Conservation (phyloP, 2,888 invertebrate genomes). For the Sisyra nigra region DNA sequence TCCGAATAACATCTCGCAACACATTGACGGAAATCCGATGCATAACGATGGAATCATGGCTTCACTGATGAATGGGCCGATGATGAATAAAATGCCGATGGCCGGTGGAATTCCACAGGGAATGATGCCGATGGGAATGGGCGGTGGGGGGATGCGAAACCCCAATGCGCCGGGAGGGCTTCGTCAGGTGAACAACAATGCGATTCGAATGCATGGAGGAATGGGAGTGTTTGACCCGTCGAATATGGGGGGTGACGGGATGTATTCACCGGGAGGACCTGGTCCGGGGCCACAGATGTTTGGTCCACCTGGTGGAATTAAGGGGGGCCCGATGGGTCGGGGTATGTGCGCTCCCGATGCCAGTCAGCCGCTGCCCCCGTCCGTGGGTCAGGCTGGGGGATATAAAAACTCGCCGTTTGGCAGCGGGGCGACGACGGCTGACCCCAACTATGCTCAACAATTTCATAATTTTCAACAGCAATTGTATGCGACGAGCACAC, state of each 20-base stretch:
- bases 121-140: slow-evolving; percentile 23
- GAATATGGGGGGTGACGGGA: slow-evolving; percentile 20
- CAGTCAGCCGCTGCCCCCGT: slow-evolving; percentile 60
- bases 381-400: slow-evolving; percentile 54
- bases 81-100: slow-evolving; percentile 30
- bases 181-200: slow-evolving; percentile 28
- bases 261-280: slow-evolving; percentile 23
- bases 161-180: slow-evolving; percentile 22
- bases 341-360: slow-evolving; percentile 39
- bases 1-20: slow-evolving; percentile 27
- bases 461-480: slow-evolving; percentile 94
- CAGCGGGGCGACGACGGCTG: slow-evolving; percentile 61
- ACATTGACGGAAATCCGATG: slow-evolving; percentile 26
- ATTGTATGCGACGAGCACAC: slow-evolving; percentile 73
- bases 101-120: slow-evolving; percentile 24
- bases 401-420: slow-evolving; percentile 70
- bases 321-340: slow-evolving; percentile 31
- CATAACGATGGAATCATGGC: slow-evolving; percentile 23
- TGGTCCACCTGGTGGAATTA: slow-evolving; percentile 31
- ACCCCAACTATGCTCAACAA: slow-evolving; percentile 88
- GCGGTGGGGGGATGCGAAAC: slow-evolving; percentile 26
- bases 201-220: slow-evolving; percentile 27
- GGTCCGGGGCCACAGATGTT: slow-evolving; percentile 39
- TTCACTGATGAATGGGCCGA: slow-evolving; percentile 28
- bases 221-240: slow-evolving; percentile 27